Evolutionary conservation across 2,797 vertebrate genomes (phyloP).

Genomic region (Zalophus californianus): DNA sequence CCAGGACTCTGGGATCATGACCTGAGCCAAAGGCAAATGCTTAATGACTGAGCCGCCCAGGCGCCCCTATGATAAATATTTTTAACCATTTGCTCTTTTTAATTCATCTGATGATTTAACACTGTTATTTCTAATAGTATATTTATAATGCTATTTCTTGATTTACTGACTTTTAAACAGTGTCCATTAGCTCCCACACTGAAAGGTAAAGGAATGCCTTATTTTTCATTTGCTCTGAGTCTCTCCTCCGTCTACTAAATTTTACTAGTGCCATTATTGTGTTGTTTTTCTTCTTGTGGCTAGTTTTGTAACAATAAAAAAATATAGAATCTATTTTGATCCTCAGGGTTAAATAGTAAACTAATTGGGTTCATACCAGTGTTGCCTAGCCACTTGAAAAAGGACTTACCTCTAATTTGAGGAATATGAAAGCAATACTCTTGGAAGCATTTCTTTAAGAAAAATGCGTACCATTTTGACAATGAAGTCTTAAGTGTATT

Average conservation of each 20-base stretch:
- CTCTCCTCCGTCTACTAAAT: not conserved
- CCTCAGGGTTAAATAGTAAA: not conserved
- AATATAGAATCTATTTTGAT: not conserved
- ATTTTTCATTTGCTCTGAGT: not conserved
- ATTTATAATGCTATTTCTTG: not conserved
- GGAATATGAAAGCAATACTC: not conserved
- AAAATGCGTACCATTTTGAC: not conserved
- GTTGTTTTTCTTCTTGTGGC: not conserved
- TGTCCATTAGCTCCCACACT: not conserved
- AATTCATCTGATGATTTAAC: too few species aligned
- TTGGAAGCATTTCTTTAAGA: not conserved
- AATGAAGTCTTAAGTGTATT: conserved; percentile 47
- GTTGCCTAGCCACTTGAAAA: not conserved
- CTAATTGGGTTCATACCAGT: not conserved
- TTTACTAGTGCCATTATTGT: not conserved
- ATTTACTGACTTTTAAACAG: not conserved
- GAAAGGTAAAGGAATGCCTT: not conserved
- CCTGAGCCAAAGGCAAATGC: too few species aligned
- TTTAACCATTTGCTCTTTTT: too few species aligned
- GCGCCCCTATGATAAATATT: too few species aligned
- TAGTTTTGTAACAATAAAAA: not conserved
- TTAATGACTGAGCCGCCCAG: not conserved
- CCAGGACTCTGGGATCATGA: too few species aligned
- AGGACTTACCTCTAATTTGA: not conserved
- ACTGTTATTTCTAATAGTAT: too few species aligned